Evolutionary conservation across 2,888 invertebrate genomes (phyloP).

Genomic region (Trissonchulus sp.): DNA sequence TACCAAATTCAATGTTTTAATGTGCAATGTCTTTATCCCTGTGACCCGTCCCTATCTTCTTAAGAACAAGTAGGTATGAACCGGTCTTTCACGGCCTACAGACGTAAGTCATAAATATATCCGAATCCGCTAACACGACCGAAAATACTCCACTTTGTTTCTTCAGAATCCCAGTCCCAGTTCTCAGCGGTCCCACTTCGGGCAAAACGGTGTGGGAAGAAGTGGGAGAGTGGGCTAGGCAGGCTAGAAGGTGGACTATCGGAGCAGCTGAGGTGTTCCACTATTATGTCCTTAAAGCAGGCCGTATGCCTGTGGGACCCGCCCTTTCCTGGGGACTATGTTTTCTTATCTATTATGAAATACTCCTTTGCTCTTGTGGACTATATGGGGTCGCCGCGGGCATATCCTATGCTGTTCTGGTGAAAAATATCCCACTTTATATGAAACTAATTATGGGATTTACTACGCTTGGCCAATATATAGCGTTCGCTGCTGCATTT

Average conservation of each 20-base stretch:
- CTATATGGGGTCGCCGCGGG: background rate
- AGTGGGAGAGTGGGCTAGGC: constrained; percentile 46
- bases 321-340: background rate
- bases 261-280: constrained; percentile 48
- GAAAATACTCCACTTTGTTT: too few relatives aligned
- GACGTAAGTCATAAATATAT: too few relatives aligned
- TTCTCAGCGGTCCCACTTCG: constrained; percentile 3
- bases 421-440: background rate
- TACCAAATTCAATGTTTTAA: too few relatives aligned
- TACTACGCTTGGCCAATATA: background rate
- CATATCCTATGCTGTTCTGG: background rate
- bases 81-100: too few relatives aligned
- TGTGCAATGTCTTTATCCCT: too few relatives aligned
- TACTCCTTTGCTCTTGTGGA: background rate
- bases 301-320: constrained; percentile 28
- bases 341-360: background rate
- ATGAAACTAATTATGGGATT: background rate
- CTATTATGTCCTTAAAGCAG: constrained; percentile 46
- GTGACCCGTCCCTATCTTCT: too few relatives aligned
- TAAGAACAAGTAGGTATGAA: too few relatives aligned
- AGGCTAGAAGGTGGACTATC: constrained; percentile 45
- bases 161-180: background rate
- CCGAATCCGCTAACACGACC: too few relatives aligned
- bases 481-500: background rate
- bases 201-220: constrained; percentile 32